These are phyloP conservation scores for Vulpes ferrilata DNA, from an alignment of 2,113 vertebrate species.

Conservation along the genomic window DNA sequence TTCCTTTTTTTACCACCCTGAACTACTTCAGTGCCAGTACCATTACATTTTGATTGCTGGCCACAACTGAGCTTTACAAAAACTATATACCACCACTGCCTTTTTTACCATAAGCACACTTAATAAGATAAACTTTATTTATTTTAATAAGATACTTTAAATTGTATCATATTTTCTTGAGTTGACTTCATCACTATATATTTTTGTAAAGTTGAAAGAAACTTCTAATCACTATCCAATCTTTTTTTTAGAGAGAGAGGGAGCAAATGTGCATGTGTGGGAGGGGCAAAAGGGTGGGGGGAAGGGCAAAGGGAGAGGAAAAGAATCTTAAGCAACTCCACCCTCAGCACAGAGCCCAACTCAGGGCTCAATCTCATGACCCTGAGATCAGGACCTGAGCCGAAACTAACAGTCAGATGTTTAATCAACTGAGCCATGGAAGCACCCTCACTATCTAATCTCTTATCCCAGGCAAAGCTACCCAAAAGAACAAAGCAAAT, in stretches of 20 bases:
- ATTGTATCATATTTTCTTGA: slow-evolving; percentile 46
- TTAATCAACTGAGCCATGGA: background rate
- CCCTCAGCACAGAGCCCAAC: background rate
- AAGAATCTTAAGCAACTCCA: background rate
- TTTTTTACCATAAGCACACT: background rate
- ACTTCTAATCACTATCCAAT: background rate
- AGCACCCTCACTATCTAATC: background rate
- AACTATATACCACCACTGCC: background rate
- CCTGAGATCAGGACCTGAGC: background rate
- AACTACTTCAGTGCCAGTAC: background rate
- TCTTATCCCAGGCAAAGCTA: slow-evolving; percentile 30
- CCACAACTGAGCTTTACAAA: slow-evolving; percentile 17
- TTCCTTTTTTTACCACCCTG: slow-evolving; percentile 3
- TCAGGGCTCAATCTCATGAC: no score
- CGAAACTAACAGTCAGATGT: background rate
- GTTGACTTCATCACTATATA: background rate
- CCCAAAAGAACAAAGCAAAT: background rate
- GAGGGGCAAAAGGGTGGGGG: background rate
- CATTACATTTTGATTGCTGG: slow-evolving; percentile 9
- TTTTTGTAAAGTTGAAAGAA: slow-evolving; percentile 30
- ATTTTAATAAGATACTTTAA: background rate
- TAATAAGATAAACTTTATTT: background rate
- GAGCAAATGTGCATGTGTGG: background rate
- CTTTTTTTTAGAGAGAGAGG: background rate
- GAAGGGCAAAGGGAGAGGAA: background rate